phyloP scores from a whole-genome alignment of 2,113 vertebrate species.

The Phyllostomus hastatus region DNA sequence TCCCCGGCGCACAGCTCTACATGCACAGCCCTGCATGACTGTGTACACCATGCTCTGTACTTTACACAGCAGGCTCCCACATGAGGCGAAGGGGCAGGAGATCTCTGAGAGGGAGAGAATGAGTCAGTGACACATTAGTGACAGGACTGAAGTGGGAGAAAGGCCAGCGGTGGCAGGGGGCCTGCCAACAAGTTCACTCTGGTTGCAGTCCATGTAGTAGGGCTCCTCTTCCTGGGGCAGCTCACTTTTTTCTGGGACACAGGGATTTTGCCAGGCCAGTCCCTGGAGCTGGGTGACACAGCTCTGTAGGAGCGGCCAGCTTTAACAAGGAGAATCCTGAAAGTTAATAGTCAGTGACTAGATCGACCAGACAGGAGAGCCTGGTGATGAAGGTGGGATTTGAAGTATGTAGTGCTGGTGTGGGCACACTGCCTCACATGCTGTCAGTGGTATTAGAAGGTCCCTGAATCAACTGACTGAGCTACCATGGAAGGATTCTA shows the following conservation, averaged over 20 bases:
- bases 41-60: background rate
- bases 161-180: background rate
- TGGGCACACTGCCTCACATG: background rate
- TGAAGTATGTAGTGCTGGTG: background rate
- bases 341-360: background rate
- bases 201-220: background rate
- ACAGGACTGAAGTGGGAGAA: background rate
- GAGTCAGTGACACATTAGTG: no score
- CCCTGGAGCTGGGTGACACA: background rate
- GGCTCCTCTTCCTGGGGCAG: background rate
- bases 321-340: background rate
- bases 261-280: background rate
- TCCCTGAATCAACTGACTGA: background rate
- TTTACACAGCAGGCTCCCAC: background rate
- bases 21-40: background rate
- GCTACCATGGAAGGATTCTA: background rate
- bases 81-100: background rate
- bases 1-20: background rate
- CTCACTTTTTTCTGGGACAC: background rate
- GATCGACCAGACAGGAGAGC: slow-evolving; percentile 23
- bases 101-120: background rate
- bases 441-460: background rate
- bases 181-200: background rate
- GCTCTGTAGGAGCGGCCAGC: accelerated
- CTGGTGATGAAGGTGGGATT: background rate